phyloP scores from a whole-genome alignment of 1,140 invertebrate species.

The Microplitis demolitor region DNA sequence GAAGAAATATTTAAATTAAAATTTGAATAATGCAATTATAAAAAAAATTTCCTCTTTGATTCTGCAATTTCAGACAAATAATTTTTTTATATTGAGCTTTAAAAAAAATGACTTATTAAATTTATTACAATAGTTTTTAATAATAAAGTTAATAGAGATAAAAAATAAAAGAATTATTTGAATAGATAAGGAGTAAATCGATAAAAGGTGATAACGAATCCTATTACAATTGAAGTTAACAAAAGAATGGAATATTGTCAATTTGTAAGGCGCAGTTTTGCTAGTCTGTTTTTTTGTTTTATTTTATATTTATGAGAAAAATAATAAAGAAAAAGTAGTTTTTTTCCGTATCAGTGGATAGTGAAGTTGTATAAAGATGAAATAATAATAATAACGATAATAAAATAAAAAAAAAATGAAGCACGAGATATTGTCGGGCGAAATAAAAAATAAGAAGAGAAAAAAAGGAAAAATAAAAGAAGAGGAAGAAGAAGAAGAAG shows the following conservation, averaged over 20 bases:
- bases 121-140: not conserved
- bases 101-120: too few relatives aligned
- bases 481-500: too few relatives aligned
- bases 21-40: too few relatives aligned
- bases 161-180: not conserved
- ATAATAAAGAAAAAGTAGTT: not conserved
- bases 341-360: too few relatives aligned
- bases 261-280: too few relatives aligned
- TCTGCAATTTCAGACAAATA: too few relatives aligned
- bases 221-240: not conserved
- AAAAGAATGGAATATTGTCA: not conserved
- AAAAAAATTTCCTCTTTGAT: too few relatives aligned
- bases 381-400: too few relatives aligned
- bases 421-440: too few relatives aligned
- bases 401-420: not conserved
- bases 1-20: too few relatives aligned
- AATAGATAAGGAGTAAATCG: not conserved
- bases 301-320: not conserved
- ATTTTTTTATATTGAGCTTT: too few relatives aligned
- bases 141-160: not conserved
- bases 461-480: not conserved
- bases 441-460: not conserved
- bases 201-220: not conserved
- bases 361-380: not conserved
- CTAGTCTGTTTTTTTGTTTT: not conserved